phyloP scores from a whole-genome alignment of 2,888 invertebrate genomes.

The Chironomus tentans region DNA sequence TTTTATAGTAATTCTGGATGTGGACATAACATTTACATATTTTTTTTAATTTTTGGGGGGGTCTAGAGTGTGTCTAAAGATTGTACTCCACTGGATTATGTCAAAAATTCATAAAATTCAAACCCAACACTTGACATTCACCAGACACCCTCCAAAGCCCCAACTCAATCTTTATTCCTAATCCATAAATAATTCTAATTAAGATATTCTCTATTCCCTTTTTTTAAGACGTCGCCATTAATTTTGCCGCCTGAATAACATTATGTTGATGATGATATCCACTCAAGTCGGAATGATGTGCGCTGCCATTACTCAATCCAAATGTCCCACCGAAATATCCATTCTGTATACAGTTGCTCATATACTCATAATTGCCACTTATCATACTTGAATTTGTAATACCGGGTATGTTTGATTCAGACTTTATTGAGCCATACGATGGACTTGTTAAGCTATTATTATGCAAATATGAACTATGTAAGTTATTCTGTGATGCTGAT shows the following conservation, averaged over 20 bases:
- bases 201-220: not conserved
- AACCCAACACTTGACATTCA: too few species aligned
- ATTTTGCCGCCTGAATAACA: constrained; percentile 72
- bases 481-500: constrained; percentile 31
- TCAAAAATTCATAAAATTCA: too few species aligned
- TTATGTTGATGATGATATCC: constrained; percentile 79
- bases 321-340: constrained; percentile 40
- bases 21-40: too few species aligned
- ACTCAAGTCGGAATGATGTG: constrained; percentile 47
- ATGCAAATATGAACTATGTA: constrained; percentile 31
- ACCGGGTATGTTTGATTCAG: constrained; percentile 37
- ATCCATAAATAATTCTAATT: too few species aligned
- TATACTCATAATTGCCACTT: constrained; percentile 39
- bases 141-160: too few species aligned
- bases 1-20: too few species aligned
- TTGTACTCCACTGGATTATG: too few species aligned
- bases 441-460: constrained; percentile 29
- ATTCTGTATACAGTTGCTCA: constrained; percentile 37
- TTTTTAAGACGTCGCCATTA: constrained; percentile 69
- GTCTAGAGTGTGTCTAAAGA: too few species aligned
- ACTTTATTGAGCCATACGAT: constrained; percentile 37
- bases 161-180: too few species aligned
- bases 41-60: too few species aligned
- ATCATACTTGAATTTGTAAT: constrained; percentile 17
- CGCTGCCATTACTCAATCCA: constrained; percentile 31